Evolutionary conservation across 2,888 invertebrate genomes (phyloP).

Genomic region (Myopa tessellatipennis): DNA sequence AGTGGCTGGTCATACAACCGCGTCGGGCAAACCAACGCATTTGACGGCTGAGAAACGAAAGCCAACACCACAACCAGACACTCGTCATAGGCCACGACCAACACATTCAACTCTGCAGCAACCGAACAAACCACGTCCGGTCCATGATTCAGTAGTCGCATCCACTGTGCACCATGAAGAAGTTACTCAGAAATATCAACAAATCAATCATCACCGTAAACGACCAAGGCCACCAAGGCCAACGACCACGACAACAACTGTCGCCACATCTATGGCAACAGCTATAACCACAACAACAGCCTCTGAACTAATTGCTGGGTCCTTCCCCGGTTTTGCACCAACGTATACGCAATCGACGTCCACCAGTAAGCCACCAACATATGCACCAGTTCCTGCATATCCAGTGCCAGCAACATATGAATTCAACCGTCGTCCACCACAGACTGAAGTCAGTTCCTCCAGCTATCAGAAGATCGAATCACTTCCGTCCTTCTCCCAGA

Average conservation of each 20-base stretch:
- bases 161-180: background rate
- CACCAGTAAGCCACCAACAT: background rate
- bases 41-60: constrained; percentile 43
- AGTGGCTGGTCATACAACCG: background rate
- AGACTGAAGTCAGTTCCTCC: constrained; percentile 22
- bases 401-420: constrained; percentile 56
- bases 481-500: constrained; percentile 52
- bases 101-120: constrained; percentile 41
- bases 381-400: constrained; percentile 48
- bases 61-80: constrained; percentile 39
- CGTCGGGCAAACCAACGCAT: constrained; percentile 39
- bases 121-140: constrained; percentile 23
- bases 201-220: constrained; percentile 49
- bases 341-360: constrained; percentile 8
- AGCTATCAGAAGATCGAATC: constrained; percentile 52
- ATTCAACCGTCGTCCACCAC: constrained; percentile 31
- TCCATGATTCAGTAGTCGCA: constrained; percentile 9
- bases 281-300: constrained; percentile 47
- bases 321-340: constrained; percentile 42
- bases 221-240: constrained; percentile 48
- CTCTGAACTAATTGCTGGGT: constrained; percentile 36
- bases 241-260: constrained; percentile 49
- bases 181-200: constrained; percentile 33
- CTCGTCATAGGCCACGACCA: constrained; percentile 37
- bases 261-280: constrained; percentile 45